These are phyloP conservation scores for Erebia ligea DNA, from an alignment of 2,888 invertebrate genomes.

Conservation along the genomic window DNA sequence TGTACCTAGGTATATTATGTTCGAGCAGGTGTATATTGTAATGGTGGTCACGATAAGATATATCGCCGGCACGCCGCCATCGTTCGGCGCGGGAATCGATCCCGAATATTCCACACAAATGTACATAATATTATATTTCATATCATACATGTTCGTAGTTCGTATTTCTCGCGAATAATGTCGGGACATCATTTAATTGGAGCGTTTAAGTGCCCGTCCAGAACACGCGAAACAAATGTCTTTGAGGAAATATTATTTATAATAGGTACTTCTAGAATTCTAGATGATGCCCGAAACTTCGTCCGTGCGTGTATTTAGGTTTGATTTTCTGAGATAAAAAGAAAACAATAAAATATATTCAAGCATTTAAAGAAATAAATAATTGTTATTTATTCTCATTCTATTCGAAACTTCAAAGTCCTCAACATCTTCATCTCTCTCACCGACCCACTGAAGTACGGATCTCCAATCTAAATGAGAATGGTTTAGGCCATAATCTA, in stretches of 20 bases:
- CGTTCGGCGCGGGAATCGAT: neutral
- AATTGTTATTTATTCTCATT: too few species aligned
- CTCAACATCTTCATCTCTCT: too few species aligned
- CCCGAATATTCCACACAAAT: conserved; percentile 3
- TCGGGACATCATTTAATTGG: neutral
- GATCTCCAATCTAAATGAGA: too few species aligned
- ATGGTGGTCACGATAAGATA: neutral
- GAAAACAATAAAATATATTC: too few species aligned
- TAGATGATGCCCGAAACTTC: too few species aligned
- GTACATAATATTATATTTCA: neutral
- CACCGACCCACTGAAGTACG: too few species aligned
- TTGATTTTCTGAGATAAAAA: too few species aligned
- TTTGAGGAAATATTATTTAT: neutral
- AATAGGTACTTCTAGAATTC: too few species aligned
- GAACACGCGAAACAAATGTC: neutral
- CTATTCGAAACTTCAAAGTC: too few species aligned
- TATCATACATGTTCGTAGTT: neutral
- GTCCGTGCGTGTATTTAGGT: too few species aligned
- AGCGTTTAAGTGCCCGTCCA: neutral
- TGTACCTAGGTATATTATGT: neutral
- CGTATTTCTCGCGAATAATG: neutral
- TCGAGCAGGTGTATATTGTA: neutral
- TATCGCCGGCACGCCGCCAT: neutral
- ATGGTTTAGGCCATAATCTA: too few species aligned
- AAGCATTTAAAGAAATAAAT: too few species aligned